Evolutionary conservation across 2,797 vertebrate species (phyloP).

Genomic region (Enteromius argenteus): DNA sequence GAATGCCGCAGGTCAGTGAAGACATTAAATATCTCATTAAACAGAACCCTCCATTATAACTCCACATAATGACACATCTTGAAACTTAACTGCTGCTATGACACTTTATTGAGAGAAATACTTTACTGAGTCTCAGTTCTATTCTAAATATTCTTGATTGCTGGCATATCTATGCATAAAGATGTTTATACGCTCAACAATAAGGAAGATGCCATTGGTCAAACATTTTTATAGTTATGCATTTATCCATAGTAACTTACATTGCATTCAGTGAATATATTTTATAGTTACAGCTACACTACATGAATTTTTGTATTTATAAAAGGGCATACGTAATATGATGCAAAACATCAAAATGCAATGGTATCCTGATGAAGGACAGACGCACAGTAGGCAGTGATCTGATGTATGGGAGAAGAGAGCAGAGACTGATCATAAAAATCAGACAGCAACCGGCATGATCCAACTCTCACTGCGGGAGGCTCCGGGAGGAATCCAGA

Average conservation of each 20-base stretch:
- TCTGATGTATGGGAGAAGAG: conserved; percentile 24
- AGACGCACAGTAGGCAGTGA: conserved; percentile 18
- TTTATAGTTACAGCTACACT: not conserved
- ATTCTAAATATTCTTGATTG: not conserved
- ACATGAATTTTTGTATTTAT: not conserved
- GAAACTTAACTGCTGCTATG: conserved; percentile 31
- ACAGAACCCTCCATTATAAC: conserved; percentile 33
- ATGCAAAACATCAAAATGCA: conserved; percentile 19
- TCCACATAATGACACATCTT: conserved; percentile 30
- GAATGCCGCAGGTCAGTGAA: conserved; percentile 26
- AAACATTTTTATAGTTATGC: not conserved
- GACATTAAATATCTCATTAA: conserved; percentile 51
- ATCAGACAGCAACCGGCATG: conserved; percentile 5
- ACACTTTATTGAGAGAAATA: conserved; percentile 10
- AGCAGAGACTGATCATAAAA: conserved; percentile 37
- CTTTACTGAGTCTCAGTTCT: conserved; percentile 2
- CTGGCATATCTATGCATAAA: not conserved
- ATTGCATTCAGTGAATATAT: not conserved
- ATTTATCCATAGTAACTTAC: not conserved
- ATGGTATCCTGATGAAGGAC: conserved; percentile 6
- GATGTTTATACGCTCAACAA: not conserved
- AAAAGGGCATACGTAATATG: not conserved
- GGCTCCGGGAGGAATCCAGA: conserved; percentile 12
- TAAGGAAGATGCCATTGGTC: not conserved
- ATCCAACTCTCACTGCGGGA: conserved; percentile 24